These are phyloP conservation scores for Cygnus atratus DNA, from an alignment of 2,113 vertebrate genomes.

Conservation along the genomic window DNA sequence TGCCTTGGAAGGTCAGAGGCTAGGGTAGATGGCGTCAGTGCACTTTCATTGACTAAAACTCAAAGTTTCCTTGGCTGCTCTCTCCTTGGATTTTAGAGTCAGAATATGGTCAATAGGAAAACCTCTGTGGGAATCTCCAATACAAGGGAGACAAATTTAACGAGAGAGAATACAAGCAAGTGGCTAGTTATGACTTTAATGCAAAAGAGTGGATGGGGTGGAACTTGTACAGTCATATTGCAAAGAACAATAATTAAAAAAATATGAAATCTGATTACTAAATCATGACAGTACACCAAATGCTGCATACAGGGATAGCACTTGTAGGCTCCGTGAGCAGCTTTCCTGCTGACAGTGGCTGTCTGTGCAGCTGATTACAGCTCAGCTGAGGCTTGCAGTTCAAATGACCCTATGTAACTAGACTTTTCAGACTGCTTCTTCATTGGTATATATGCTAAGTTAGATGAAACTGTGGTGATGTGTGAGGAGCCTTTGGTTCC, in stretches of 20 bases:
- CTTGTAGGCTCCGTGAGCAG: not conserved
- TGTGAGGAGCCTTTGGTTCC: not conserved
- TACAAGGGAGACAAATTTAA: no score
- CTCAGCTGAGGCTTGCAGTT: not conserved
- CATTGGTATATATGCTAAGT: not conserved
- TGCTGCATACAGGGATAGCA: rapidly evolving
- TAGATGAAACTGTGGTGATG: not conserved
- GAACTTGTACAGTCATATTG: not conserved
- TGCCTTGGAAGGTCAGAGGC: not conserved
- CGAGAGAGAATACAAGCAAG: no score
- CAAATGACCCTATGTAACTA: not conserved
- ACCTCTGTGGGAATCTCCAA: not conserved
- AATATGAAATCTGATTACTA: not conserved
- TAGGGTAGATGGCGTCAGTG: not conserved
- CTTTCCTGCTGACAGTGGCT: not conserved
- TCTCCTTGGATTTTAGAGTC: not conserved
- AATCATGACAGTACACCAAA: not conserved
- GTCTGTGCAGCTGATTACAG: not conserved
- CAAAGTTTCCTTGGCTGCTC: not conserved
- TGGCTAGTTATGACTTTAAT: not conserved
- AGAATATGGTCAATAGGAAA: not conserved
- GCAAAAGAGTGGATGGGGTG: not conserved
- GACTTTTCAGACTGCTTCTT: not conserved
- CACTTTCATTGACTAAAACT: not conserved
- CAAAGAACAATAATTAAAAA: not conserved